Conservation (phyloP, 2,888 invertebrate species). For the Nezara viridula region DNA sequence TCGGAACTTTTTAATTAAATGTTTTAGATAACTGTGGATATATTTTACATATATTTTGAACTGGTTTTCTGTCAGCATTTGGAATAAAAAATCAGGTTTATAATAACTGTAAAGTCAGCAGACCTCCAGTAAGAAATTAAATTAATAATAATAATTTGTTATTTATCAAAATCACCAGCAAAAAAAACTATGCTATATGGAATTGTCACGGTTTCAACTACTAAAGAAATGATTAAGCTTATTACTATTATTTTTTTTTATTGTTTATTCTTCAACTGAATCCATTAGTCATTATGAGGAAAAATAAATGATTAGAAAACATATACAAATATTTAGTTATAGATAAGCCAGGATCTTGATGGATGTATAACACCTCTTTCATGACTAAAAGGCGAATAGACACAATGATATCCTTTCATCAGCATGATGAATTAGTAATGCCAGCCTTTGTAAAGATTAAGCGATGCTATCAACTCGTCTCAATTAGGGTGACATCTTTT, state of each 20-base stretch:
- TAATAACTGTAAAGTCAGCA: too few species aligned
- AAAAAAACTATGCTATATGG: too few species aligned
- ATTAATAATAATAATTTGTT: too few species aligned
- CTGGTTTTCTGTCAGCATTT: too few species aligned
- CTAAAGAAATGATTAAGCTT: too few species aligned
- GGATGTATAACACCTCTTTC: background rate
- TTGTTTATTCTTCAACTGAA: background rate
- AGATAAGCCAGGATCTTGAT: background rate
- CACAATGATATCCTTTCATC: constrained; percentile 24
- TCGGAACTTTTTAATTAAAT: too few species aligned
- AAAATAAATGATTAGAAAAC: background rate
- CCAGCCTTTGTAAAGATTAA: background rate
- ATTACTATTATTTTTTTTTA: background rate
- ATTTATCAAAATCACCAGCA: too few species aligned
- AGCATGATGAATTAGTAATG: constrained; percentile 5
- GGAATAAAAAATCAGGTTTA: too few species aligned
- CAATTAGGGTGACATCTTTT: constrained; percentile 15
- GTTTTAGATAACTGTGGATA: too few species aligned
- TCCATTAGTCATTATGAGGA: background rate
- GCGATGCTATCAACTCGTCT: background rate
- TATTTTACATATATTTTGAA: too few species aligned
- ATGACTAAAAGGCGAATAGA: background rate
- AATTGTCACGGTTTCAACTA: too few species aligned
- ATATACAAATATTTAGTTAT: background rate
- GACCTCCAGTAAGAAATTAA: too few species aligned